Conservation (phyloP, 2,888 invertebrate genomes). For the Esperia sulphurella region DNA sequence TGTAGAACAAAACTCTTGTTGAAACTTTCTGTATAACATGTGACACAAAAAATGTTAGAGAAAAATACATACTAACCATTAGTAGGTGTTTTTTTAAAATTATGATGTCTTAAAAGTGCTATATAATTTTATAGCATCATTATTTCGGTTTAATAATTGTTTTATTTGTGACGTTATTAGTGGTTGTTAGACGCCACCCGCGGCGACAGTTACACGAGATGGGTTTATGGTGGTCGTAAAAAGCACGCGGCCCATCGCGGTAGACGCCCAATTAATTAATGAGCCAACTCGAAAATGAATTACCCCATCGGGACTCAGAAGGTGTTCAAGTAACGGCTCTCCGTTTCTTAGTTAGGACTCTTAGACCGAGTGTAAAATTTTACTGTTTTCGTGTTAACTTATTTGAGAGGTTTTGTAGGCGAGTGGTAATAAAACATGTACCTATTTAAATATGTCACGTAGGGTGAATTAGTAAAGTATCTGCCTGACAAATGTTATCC, state of each 20-base stretch:
- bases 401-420: background rate
- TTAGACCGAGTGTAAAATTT: slow-evolving; percentile 42
- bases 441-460: too few species aligned
- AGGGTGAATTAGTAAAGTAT: too few species aligned
- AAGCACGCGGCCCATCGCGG: slow-evolving; percentile 56
- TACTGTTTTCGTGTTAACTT: slow-evolving; percentile 28
- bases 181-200: slow-evolving; percentile 42
- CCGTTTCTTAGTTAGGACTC: slow-evolving; percentile 38
- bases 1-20: too few species aligned
- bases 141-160: slow-evolving; percentile 17
- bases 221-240: slow-evolving; percentile 63
- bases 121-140: slow-evolving; percentile 6
- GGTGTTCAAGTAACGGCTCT: slow-evolving; percentile 47
- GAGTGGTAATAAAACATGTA: too few species aligned
- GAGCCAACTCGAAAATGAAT: slow-evolving; percentile 65
- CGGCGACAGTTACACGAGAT: slow-evolving; percentile 40
- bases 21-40: too few species aligned
- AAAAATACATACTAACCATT: too few species aligned
- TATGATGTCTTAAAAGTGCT: too few species aligned
- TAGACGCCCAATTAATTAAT: slow-evolving; percentile 69
- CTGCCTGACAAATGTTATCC: too few species aligned
- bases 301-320: slow-evolving; percentile 48
- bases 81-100: too few species aligned
- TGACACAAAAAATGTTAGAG: too few species aligned
- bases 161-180: slow-evolving; percentile 21